A percentile compares a stretch with the other conserved stretches of the same genome.
phyloP scores from a whole-genome alignment of 1,140 invertebrate species.

The Bombus cullumanus region DNA sequence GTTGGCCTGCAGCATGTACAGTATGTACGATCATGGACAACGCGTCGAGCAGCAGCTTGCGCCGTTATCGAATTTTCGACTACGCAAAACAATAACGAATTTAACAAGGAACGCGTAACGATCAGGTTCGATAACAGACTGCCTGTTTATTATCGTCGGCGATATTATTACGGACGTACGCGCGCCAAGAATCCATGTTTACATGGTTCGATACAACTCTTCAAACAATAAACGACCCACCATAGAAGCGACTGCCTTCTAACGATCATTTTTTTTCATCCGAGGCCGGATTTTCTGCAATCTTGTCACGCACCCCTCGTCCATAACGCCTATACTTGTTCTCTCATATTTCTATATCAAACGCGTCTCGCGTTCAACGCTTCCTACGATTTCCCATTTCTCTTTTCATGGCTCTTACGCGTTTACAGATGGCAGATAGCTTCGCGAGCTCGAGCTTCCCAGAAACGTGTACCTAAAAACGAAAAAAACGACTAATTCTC shows the following conservation, averaged over 20 bases:
- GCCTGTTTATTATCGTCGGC: background rate
- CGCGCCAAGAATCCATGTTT: slow-evolving; percentile 3
- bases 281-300: background rate
- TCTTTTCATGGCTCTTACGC: background rate
- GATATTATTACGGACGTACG: slow-evolving; percentile 10
- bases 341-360: background rate
- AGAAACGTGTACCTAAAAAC: too few species aligned
- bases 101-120: slow-evolving; percentile 23
- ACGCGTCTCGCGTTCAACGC: background rate
- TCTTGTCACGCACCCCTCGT: background rate
- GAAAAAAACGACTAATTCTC: background rate
- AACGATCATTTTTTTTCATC: background rate
- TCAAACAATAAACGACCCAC: background rate
- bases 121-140: background rate
- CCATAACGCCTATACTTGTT: background rate
- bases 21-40: background rate
- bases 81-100: slow-evolving; percentile 26
- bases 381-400: background rate
- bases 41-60: background rate
- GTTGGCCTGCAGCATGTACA: slow-evolving; percentile 6
- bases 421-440: too few species aligned
- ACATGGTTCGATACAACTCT: background rate
- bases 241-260: too few species aligned
- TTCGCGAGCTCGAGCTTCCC: too few species aligned
- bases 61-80: slow-evolving; percentile 41